Evolutionary conservation across 2,113 vertebrate genomes (phyloP).

Genomic region (Nyctereutes procyonoides): DNA sequence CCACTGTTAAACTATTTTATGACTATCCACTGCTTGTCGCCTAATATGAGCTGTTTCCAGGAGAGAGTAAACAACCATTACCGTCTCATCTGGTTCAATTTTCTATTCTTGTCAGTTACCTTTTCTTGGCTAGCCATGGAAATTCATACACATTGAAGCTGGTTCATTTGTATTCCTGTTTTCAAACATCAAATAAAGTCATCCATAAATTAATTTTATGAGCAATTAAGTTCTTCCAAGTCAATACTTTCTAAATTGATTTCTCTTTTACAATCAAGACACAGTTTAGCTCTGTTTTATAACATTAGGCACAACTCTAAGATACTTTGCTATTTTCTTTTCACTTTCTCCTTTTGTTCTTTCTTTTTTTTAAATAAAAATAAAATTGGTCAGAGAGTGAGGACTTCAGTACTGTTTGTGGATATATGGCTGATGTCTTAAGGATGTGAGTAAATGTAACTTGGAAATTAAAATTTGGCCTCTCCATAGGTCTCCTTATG

Average conservation of each 20-base stretch:
- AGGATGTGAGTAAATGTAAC: neutral
- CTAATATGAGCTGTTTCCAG: neutral
- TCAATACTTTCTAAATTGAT: conserved; percentile 77
- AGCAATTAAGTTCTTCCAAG: conserved; percentile 77
- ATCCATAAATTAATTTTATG: conserved; percentile 80
- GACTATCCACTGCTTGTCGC: neutral
- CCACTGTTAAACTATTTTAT: neutral
- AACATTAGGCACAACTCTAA: neutral
- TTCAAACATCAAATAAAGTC: conserved; percentile 71
- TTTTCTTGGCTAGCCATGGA: conserved; percentile 21
- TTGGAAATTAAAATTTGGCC: neutral
- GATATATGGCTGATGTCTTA: neutral
- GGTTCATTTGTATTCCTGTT: conserved; percentile 70
- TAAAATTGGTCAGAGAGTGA: neutral
- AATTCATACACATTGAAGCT: neutral
- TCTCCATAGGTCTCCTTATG: neutral
- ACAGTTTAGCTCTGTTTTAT: conserved; percentile 45
- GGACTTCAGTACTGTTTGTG: neutral
- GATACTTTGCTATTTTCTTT: neutral
- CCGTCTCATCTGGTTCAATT: conserved; percentile 53
- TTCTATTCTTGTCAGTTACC: conserved; percentile 34
- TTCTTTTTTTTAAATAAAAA: neutral
- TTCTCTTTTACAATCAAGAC: conserved; percentile 73
- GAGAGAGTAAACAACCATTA: neutral
- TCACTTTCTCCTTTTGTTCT: neutral